Base-by-base conservation (phyloP, 2,888 invertebrate genomes). In the Caenorhabditis doughertyi region DNA sequence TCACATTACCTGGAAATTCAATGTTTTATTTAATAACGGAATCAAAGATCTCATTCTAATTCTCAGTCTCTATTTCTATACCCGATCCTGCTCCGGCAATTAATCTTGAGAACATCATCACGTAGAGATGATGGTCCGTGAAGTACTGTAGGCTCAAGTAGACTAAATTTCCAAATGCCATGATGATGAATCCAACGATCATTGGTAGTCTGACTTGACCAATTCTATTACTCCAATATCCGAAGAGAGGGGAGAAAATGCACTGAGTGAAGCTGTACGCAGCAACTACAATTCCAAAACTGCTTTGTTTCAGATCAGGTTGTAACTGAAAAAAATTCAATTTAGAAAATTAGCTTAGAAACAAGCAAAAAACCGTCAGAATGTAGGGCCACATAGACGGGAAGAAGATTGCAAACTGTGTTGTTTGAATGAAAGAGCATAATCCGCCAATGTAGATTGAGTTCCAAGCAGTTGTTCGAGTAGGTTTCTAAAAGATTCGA, bases 1-100 rank as follows among this genome's bases (percentile, higher is more conserved):
- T 81, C 51, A 84, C 72, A 62, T 86, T 87, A 27, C 84, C 87
- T 87, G 21, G 18, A 67, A 64, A 5, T n/a, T n/a, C n/a, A n/a
- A n/a, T n/a, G n/a, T n/a, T n/a, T n/a, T n/a, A n/a, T n/a, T n/a
- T n/a, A n/a, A 32, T 16, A 32, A 55, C 16, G 18, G 7, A 18
- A 29, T 7, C 18, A 13, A 53, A 53, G 13, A 27, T 11, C 13
- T 9, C 1, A n/a, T n/a, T n/a, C n/a, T n/a, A n/a, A n/a, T n/a
- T n/a, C n/a, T n/a, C n/a, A 9, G 27, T 35, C 42, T 7, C 0
- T 13, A 32, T 27, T 8, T 29, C 18, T 60, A 3, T 62, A 44
- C 44, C 42, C 8, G 29, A 44, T 56, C 56, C 56, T 9, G 35
- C 35, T 18, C 56, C 56, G 21, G 35, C 56, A 21, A 56, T 3